Evolutionary conservation across 2,888 invertebrate species (phyloP).

Genomic region (Reticulitermes lucifugus): DNA sequence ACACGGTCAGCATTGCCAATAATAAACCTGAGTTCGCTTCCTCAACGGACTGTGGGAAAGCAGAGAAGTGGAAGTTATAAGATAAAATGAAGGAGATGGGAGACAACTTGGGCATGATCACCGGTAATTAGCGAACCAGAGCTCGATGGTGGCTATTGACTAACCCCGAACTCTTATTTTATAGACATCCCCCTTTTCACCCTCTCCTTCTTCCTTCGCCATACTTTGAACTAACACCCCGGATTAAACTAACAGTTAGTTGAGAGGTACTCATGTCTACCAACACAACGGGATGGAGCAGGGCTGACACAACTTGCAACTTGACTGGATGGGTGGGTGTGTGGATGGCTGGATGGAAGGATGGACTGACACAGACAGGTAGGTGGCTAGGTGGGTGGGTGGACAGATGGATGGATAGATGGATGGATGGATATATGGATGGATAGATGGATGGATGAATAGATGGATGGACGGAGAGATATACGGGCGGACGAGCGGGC

Average conservation of each 20-base stretch:
- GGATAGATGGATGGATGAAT: too few species aligned
- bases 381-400: too few species aligned
- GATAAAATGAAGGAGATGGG: neutral
- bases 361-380: too few species aligned
- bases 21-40: too few species aligned
- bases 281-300: neutral
- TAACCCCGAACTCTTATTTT: conserved; percentile 16
- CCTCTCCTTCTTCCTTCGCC: neutral
- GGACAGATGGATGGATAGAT: too few species aligned
- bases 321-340: too few species aligned
- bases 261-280: neutral
- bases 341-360: too few species aligned
- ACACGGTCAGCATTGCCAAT: too few species aligned
- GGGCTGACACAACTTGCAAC: neutral
- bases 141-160: neutral
- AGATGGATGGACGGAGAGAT: too few species aligned
- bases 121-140: neutral
- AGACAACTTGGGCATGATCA: neutral
- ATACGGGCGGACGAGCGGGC: too few species aligned
- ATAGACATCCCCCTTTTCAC: neutral
- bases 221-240: neutral
- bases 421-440: too few species aligned
- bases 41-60: too few species aligned
- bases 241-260: neutral
- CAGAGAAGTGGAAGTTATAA: neutral